A percentile compares a stretch with the other conserved stretches of the same genome.
phyloP scores from a whole-genome alignment of 2,888 invertebrate species.

The Chloroclystis v-ata region DNA sequence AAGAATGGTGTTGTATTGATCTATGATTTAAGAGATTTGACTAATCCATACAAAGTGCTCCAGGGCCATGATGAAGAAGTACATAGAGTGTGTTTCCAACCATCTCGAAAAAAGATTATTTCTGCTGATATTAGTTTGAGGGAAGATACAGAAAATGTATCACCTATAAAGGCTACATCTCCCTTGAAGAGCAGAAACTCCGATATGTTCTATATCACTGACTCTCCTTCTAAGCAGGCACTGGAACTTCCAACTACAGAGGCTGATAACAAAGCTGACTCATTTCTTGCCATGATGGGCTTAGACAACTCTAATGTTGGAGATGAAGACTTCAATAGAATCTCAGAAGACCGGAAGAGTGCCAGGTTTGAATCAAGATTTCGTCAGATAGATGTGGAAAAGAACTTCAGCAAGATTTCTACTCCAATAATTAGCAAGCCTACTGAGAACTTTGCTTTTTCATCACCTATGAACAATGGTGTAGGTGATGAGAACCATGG shows the following conservation, averaged over 20 bases:
- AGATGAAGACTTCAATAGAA: constrained; percentile 51
- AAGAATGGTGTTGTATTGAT: constrained; percentile 74
- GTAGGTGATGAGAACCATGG: constrained; percentile 42
- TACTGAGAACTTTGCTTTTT: constrained; percentile 48
- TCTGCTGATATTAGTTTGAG: constrained; percentile 63
- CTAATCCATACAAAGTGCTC: constrained; percentile 62
- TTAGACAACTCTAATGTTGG: constrained; percentile 58
- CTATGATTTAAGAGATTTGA: constrained; percentile 76
- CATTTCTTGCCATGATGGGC: constrained; percentile 67
- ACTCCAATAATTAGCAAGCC: constrained; percentile 54
- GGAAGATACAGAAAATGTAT: constrained; percentile 53
- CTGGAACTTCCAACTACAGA: constrained; percentile 38
- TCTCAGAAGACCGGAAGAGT: constrained; percentile 51
- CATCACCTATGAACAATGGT: constrained; percentile 56
- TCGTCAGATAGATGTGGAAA: constrained; percentile 50
- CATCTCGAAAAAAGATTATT: constrained; percentile 47
- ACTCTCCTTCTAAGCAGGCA: constrained; percentile 52
- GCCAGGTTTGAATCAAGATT: constrained; percentile 48
- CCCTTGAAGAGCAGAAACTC: constrained; percentile 53
- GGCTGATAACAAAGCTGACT: constrained; percentile 56
- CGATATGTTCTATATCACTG: constrained; percentile 61
- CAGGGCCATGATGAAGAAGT: constrained; percentile 73
- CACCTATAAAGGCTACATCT: constrained; percentile 44
- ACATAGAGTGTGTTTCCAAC: constrained; percentile 68
- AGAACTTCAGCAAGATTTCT: constrained; percentile 62